Base-by-base conservation (phyloP, 2,797 vertebrate genomes). In the Spatula versicolor region DNA sequence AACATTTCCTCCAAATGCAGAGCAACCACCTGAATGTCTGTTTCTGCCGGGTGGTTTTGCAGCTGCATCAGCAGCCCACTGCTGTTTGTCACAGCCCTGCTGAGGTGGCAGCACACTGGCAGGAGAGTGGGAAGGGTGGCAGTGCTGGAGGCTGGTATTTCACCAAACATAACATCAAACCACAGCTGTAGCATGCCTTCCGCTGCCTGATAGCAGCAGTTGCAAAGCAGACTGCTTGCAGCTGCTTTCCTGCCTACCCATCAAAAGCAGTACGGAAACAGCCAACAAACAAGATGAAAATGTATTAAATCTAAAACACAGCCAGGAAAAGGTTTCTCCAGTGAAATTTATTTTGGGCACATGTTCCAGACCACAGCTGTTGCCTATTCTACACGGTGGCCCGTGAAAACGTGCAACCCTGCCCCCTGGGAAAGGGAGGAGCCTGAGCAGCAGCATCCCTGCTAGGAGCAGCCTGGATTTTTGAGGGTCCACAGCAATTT, bases 181-280 rank as follows among this genome's bases (percentile, higher is more conserved):
- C 95, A 89, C 95, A 96, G 91, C 91, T 71, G 91, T 43, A 89
- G 82, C 75, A 21, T 7, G 67, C 89, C 82, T 96, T 96, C 96
- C 88, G 75, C 95, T 91, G 93, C 74, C 86, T 71, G 81, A 86
- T 1, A 30, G 81, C 55, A 63, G 63, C 75, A 5, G 43, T 66
- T 82, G 89, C 91, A 92, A 25, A 75, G 84, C 75, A 76, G 26
- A 17, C 72, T 39, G 89, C 75, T 31, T 48, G 87, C 94, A 83
- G 91, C 92, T 91, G 89, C 91, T 46, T 80, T 93, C 92, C 94
- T 94, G 75, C 68, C 84, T 21, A 60, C 64, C 67, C 73, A 55
- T 21, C 73, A 50, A 60, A 28, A 4, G 37, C 37, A 55, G 28
- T 6, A 35, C 1, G 2, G 76, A 88, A 92, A 64, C 33, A 31